Conservation (phyloP, 2,888 invertebrate genomes). For the Tholera decimalis region DNA sequence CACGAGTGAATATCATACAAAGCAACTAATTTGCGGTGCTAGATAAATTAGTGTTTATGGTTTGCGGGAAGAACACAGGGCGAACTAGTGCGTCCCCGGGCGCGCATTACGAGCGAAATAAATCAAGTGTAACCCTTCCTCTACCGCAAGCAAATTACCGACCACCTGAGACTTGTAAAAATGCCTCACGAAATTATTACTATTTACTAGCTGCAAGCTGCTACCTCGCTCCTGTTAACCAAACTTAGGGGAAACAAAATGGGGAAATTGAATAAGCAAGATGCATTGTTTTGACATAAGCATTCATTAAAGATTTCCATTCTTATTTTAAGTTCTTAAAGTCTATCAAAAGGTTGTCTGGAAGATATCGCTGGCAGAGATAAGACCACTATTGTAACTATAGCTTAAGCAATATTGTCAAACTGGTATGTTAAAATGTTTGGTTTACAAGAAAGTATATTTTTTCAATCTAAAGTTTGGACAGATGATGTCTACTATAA, state of each 20-base stretch:
- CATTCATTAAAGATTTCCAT: constrained; percentile 18
- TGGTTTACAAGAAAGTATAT: too few species aligned
- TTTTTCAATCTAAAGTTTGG: too few species aligned
- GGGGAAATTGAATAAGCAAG: constrained; percentile 15
- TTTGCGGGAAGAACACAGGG: constrained; percentile 73
- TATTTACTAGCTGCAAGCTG: constrained; percentile 67
- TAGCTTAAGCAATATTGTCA: too few species aligned
- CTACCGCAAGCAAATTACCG: constrained; percentile 85
- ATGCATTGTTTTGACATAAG: constrained; percentile 3
- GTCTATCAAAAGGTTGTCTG: too few species aligned
- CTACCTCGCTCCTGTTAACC: constrained; percentile 54
- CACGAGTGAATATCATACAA: constrained; percentile 63
- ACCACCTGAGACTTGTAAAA: constrained; percentile 91
- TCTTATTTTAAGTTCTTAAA: too few species aligned
- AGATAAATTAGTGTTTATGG: constrained; percentile 84
- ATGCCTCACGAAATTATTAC: constrained; percentile 82
- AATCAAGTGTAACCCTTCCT: constrained; percentile 89
- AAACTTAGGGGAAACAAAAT: constrained; percentile 65
- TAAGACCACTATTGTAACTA: too few species aligned
- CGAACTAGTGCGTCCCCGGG: constrained; percentile 84
- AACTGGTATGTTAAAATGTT: too few species aligned
- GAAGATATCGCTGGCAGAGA: too few species aligned
- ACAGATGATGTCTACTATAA: too few species aligned
- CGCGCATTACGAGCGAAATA: constrained; percentile 84
- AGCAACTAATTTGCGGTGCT: constrained; percentile 74